Evolutionary conservation across 2,113 vertebrate genomes (phyloP).

Genomic region (Corydoras maculifer): DNA sequence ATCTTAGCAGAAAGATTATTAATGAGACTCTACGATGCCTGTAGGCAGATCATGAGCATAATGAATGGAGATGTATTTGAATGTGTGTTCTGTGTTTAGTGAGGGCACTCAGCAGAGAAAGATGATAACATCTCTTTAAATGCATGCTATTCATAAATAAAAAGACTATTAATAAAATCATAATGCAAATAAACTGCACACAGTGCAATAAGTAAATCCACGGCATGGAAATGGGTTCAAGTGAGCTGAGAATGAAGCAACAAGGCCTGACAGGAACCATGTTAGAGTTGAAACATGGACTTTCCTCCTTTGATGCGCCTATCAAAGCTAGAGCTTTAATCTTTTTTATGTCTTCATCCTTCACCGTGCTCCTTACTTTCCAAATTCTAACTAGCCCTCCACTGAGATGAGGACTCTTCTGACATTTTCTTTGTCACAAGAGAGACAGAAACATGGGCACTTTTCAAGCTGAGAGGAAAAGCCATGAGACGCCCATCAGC

Average conservation of each 20-base stretch:
- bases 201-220: neutral
- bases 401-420: conserved; percentile 7
- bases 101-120: neutral
- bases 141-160: too few species aligned
- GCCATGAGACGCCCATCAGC: neutral
- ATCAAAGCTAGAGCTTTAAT: conserved; percentile 36
- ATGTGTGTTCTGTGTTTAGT: neutral
- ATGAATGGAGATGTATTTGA: neutral
- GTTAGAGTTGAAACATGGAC: neutral
- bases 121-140: too few species aligned
- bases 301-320: neutral
- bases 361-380: neutral
- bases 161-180: neutral
- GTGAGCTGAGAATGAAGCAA: neutral
- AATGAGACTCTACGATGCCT: neutral
- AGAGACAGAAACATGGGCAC: neutral
- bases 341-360: neutral
- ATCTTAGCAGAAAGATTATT: neutral
- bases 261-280: neutral
- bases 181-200: neutral
- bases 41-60: too few species aligned
- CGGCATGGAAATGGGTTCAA: neutral
- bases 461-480: conserved; percentile 15
- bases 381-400: conserved; percentile 18
- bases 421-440: conserved; percentile 26